Conservation (phyloP, 2,113 vertebrate genomes). For the Myocastor coypus region DNA sequence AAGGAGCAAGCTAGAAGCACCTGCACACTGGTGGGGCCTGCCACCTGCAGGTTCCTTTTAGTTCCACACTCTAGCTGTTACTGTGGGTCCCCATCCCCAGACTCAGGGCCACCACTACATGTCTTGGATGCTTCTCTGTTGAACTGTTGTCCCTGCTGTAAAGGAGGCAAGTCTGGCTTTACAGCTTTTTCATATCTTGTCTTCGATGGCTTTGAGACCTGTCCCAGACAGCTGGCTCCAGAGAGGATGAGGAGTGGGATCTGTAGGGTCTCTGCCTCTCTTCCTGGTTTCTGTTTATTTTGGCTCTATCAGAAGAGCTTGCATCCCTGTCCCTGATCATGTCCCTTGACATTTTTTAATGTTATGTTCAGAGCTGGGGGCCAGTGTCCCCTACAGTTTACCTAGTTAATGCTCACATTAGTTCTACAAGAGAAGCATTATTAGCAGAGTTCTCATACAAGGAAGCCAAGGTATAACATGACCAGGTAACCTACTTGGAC, state of each 20-base stretch:
- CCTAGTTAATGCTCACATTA: background rate
- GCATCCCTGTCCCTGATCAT: background rate
- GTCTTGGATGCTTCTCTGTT: background rate
- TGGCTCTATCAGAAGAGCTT: background rate
- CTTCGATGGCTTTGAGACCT: background rate
- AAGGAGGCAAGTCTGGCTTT: background rate
- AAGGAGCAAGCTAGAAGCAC: background rate
- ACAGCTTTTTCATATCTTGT: background rate
- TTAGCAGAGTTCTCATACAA: background rate
- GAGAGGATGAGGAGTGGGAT: background rate
- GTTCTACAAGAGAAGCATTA: background rate
- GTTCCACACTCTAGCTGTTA: background rate
- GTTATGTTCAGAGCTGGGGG: no score
- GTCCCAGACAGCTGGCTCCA: background rate
- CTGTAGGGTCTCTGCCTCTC: background rate
- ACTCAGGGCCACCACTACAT: rapidly evolving
- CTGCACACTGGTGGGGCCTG: background rate
- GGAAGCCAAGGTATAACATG: background rate
- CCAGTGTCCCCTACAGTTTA: background rate
- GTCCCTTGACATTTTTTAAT: background rate
- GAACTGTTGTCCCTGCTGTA: background rate
- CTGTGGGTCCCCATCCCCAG: no score
- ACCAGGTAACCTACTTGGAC: background rate
- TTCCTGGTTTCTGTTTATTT: background rate
- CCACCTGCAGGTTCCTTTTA: background rate